Evolutionary conservation across 2,113 vertebrate genomes (phyloP), one percentile per base, ranked within the genome.

Genomic region (Anguilla japonica): DNA sequence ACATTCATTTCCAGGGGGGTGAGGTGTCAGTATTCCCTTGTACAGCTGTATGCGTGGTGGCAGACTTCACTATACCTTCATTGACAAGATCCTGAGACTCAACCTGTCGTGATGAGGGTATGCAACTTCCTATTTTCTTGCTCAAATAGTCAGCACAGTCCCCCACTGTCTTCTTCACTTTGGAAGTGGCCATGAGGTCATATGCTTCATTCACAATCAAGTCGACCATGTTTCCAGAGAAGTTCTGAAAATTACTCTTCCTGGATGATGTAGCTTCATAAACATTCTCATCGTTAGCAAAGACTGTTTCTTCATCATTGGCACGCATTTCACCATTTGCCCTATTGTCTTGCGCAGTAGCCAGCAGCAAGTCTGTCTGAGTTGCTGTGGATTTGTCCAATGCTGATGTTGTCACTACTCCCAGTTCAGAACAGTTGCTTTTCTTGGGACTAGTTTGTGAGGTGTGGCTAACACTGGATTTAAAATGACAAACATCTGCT

Each of bases 141-240:
- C 93, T 95, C 86, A 97, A 90, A 86, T 94, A 94, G 83, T 95
- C 96, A 15, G 95, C 93, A 89, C 93, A 95, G 18, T 96, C 95
- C 81, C 95, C 96, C 80, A 96, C 92, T 87, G 94, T 92, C 93
- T 95, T 96, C 89, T 96, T 95, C 91, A 95, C 89, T 91, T 95
- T 95, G 39, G 95, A 95, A 82, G 97, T 92, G 1, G 95, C 96
- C 90, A 98, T 92, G 15, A 96, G 90, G 89, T 98, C 97, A 89
- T 97, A 98, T 41, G 97, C 96, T 92, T 99, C 98, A 88, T 93
- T 97, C 71, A 98, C 96, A 85, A 98, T 96, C 90, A 95, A 94
- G 88, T 97, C 97, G 82, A 98, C 96, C 96, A 98, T 95, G 90
- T 95, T 96, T 53, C 95, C 95, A 91, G 97, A 98, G 89, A 98